Base-by-base conservation (phyloP, 37 sponge, comb jelly and placozoan species). In the Cladorhizidae sp. region DNA sequence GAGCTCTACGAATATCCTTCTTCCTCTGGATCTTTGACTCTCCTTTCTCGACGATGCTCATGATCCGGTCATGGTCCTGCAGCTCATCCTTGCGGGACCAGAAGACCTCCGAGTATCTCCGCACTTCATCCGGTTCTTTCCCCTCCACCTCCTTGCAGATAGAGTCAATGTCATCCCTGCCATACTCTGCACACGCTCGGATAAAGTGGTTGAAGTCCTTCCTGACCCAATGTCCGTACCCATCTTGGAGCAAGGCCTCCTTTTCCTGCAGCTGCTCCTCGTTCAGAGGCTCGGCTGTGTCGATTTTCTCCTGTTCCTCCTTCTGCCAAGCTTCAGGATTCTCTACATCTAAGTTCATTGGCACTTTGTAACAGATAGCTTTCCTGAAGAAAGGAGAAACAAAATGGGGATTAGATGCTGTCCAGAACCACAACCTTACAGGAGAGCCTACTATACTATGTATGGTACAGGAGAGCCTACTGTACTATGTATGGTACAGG, bases 181-280 rank as follows among this genome's bases (percentile, higher is more conserved):
- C 99, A 70, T 81, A 92, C 75, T 95, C 93, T 28, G 86, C 96
- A 76, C 94, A 91, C 14, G 94, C 86, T 73, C 93, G 93, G 69
- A 98, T 91, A 92, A 98, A 98, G 87, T 96, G 94, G 89, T 93
- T 95, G 86, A 98, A 96, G 63, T 98, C 96, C 62, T 94, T 76
- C 83, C 95, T 90, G 56, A 69, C 88, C 99, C 99, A 98, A 77
- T 87, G 76, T n/a, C 90, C 77, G 61, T 96, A 98, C 0, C 99
- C 99, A 90, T 91, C 51, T 28, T 95, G 79, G 55, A 96, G 79
- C 25, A 96, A 82, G 1, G 37, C 63, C 59, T 96, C 97, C 49
- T 94, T 96, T 76, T 93, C 94, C 67, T 80, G 56, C 45, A 72
- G 62, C 75, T 93, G 88, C 70, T 95, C 99, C 68, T 93, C 96